A percentile compares a stretch with the other conserved stretches of the same genome.
phyloP scores from a whole-genome alignment of 2,888 invertebrate genomes.

The Tetranychus piercei region DNA sequence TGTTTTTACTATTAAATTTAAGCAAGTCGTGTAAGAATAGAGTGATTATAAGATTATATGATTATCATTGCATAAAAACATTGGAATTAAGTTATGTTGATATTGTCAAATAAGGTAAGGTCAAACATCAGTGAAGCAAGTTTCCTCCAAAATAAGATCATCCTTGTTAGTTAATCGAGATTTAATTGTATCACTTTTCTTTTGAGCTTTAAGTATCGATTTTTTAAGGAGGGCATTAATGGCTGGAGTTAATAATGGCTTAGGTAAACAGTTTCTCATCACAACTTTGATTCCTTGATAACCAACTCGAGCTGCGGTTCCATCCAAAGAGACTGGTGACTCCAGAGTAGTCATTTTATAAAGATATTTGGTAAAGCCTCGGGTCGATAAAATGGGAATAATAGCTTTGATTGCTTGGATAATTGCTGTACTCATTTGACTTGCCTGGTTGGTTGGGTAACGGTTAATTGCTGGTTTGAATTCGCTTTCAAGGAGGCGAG shows the following conservation, averaged over 20 bases:
- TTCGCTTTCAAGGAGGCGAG: not conserved
- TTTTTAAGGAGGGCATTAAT: not conserved
- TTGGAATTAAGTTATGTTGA: not conserved
- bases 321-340: not conserved
- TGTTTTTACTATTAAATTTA: too few relatives aligned
- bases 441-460: conserved; percentile 4
- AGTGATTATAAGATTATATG: too few relatives aligned
- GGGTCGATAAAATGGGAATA: not conserved
- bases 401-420: conserved; percentile 4
- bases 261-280: not conserved
- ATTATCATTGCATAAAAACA: too few relatives aligned
- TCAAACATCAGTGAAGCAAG: not conserved
- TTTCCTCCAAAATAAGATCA: not conserved
- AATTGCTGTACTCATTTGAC: not conserved
- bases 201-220: not conserved
- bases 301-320: not conserved
- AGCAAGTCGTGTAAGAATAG: too few relatives aligned
- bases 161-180: conserved; percentile 1
- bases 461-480: conserved; percentile 3
- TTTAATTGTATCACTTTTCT: conserved; percentile 1
- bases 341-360: conserved; percentile 3
- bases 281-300: conserved; percentile 3
- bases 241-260: not conserved
- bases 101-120: not conserved
- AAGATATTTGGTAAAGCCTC: conserved; percentile 6